These are phyloP conservation scores for Machimus rusticus DNA, from an alignment of 2,888 invertebrate genomes.

Conservation along the genomic window DNA sequence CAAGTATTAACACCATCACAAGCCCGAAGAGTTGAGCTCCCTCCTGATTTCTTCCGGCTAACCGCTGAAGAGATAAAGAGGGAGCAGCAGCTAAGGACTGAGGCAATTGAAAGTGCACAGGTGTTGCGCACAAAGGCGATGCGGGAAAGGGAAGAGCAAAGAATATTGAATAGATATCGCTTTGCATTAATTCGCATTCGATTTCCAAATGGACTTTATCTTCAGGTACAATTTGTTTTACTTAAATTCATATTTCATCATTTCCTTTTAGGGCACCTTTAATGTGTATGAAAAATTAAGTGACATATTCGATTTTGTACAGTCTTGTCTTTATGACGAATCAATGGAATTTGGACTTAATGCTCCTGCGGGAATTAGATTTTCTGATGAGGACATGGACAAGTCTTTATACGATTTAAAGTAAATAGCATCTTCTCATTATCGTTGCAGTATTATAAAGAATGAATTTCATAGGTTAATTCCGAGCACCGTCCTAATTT, in stretches of 20 bases:
- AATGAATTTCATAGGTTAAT: constrained; percentile 59
- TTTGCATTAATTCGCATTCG: constrained; percentile 85
- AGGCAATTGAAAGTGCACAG: constrained; percentile 80
- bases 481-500: constrained; percentile 82
- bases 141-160: constrained; percentile 87
- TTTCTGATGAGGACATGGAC: constrained; percentile 72
- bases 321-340: constrained; percentile 75
- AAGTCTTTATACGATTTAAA: constrained; percentile 75
- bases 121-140: constrained; percentile 93
- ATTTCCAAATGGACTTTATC: constrained; percentile 85
- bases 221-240: constrained; percentile 69
- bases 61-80: constrained; percentile 83
- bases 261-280: constrained; percentile 78
- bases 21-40: constrained; percentile 74
- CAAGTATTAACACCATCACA: constrained; percentile 83
- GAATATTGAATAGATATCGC: constrained; percentile 82
- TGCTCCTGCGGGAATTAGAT: constrained; percentile 69
- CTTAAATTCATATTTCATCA: background rate
- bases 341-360: constrained; percentile 75
- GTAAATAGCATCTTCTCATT: constrained; percentile 49
- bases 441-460: background rate
- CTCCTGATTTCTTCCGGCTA: constrained; percentile 84
- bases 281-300: constrained; percentile 80
- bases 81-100: constrained; percentile 78
- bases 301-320: constrained; percentile 80